Evolutionary conservation across 2,888 invertebrate species (phyloP).

Genomic region (Noctua comes): DNA sequence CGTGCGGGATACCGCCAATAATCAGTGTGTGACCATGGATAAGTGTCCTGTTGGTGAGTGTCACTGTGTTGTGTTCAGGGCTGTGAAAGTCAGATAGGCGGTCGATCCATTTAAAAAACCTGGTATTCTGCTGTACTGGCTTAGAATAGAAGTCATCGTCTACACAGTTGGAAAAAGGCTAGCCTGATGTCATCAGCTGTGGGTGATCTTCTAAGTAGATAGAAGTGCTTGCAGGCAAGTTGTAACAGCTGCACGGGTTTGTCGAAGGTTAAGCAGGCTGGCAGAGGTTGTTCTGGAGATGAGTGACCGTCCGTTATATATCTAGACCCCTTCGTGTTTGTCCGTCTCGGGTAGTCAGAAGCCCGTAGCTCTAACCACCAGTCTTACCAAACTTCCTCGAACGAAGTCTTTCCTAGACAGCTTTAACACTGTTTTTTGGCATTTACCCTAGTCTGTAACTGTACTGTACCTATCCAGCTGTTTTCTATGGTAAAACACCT

Average conservation of each 20-base stretch:
- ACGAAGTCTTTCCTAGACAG: not conserved
- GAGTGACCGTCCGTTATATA: not conserved
- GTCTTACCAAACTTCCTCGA: not conserved
- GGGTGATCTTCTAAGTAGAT: too few relatives aligned
- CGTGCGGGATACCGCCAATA: slow-evolving; percentile 79
- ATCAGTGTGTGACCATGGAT: slow-evolving; percentile 81
- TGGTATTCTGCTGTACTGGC: too few relatives aligned
- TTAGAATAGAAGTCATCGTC: too few relatives aligned
- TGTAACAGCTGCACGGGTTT: too few relatives aligned
- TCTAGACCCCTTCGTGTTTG: not conserved
- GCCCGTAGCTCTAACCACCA: not conserved
- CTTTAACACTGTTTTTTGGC: too few relatives aligned
- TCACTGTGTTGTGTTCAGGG: too few relatives aligned
- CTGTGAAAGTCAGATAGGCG: not conserved
- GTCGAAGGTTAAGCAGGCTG: too few relatives aligned
- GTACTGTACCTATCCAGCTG: not conserved
- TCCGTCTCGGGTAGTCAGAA: not conserved
- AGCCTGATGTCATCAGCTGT: too few relatives aligned
- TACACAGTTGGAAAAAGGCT: too few relatives aligned
- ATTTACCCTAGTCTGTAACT: not conserved
- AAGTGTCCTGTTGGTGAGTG: slow-evolving; percentile 82
- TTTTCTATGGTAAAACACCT: not conserved
- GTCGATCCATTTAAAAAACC: too few relatives aligned
- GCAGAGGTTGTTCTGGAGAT: not conserved
- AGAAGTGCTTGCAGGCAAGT: too few relatives aligned